Percentiles rank a stretch among this genome's conserved stretches.
Conservation (phyloP, 1,140 invertebrate genomes). For the Frieseomelitta varia region DNA sequence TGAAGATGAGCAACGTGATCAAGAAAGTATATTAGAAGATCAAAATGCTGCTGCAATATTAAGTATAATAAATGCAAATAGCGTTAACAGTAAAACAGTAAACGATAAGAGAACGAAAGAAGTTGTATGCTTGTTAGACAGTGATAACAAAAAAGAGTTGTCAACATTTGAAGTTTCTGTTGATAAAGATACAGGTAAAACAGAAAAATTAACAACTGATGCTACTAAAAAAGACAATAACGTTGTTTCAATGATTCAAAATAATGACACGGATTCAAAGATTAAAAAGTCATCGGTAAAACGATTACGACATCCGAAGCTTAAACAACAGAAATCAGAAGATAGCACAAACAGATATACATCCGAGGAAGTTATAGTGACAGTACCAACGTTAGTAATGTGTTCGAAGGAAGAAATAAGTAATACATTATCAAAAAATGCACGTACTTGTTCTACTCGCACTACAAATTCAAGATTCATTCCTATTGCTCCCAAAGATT, state of each 20-base stretch:
- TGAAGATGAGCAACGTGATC: constrained; percentile 59
- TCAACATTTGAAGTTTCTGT: background rate
- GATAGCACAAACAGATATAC: background rate
- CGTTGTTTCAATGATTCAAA: background rate
- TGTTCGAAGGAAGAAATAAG: constrained; percentile 72
- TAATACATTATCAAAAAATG: constrained; percentile 48
- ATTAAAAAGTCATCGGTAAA: constrained; percentile 46
- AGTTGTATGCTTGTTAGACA: background rate
- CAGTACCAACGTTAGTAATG: constrained; percentile 73
- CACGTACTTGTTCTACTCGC: background rate
- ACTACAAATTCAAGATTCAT: constrained; percentile 61
- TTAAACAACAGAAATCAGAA: constrained; percentile 25
- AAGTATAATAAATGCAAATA: constrained; percentile 77
- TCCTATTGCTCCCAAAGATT: constrained; percentile 72
- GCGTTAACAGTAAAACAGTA: constrained; percentile 25
- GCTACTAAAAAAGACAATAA: background rate
- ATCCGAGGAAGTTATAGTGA: constrained; percentile 57
- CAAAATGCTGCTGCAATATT: constrained; percentile 77
- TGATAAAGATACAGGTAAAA: constrained; percentile 16
- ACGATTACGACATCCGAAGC: constrained; percentile 31
- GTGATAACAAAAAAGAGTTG: constrained; percentile 13
- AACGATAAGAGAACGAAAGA: constrained; percentile 48
- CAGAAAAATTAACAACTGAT: background rate
- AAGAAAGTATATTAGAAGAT: constrained; percentile 69
- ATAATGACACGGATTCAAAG: constrained; percentile 34